A percentile compares a stretch with the other conserved stretches of the same genome.
These are phyloP conservation scores for Drosophila austrosaltans DNA, from an alignment of 2,888 invertebrate species.

Conservation along the genomic window DNA sequence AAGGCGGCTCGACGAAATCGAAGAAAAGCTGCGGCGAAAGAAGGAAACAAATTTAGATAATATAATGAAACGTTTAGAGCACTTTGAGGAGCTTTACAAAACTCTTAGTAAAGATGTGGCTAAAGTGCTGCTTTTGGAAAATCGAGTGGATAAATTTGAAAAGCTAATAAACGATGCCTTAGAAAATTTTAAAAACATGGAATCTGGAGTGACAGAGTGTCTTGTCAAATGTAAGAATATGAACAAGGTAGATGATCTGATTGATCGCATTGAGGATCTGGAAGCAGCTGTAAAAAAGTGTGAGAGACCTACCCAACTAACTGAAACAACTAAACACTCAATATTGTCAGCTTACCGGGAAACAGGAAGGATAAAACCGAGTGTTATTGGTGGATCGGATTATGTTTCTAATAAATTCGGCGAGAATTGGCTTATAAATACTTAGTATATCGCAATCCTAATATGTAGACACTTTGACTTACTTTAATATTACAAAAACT, in stretches of 20 bases:
- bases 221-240: slow-evolving; percentile 18
- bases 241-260: slow-evolving; percentile 37
- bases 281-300: slow-evolving; percentile 14
- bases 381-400: not conserved
- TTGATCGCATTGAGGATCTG: slow-evolving; percentile 42
- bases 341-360: too few relatives aligned
- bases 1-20: not conserved
- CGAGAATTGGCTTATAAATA: not conserved
- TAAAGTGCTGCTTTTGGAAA: not conserved
- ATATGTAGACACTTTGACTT: too few relatives aligned
- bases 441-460: not conserved
- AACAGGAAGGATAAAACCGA: not conserved
- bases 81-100: slow-evolving; percentile 12
- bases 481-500: too few relatives aligned
- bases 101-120: not conserved
- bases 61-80: not conserved
- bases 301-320: not conserved
- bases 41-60: not conserved
- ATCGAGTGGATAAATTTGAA: not conserved
- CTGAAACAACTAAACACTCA: not conserved
- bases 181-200: not conserved
- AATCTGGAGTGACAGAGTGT: slow-evolving; percentile 21
- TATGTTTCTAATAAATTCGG: not conserved
- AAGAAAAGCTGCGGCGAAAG: not conserved
- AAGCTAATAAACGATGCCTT: slow-evolving; percentile 10